Evolutionary conservation across 2,888 invertebrate species (phyloP).

Genomic region (Andrena camellia): DNA sequence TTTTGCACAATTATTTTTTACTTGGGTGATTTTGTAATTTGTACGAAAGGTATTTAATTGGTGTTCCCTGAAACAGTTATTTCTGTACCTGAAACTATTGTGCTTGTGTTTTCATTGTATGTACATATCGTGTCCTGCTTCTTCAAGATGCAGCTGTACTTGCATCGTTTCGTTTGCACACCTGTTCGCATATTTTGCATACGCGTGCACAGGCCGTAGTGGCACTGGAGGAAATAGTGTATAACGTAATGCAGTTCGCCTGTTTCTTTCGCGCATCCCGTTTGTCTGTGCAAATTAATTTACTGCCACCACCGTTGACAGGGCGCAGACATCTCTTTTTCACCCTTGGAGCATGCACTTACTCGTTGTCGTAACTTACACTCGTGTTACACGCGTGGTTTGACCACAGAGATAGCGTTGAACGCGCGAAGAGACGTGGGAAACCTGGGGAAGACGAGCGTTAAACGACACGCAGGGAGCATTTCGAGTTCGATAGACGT

Average conservation of each 20-base stretch:
- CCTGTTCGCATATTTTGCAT: constrained; percentile 6
- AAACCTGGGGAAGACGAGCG: constrained; percentile 3
- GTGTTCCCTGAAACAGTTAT: too few species aligned
- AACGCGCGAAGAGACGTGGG: neutral
- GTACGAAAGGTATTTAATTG: too few species aligned
- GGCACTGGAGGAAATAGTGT: constrained; percentile 14
- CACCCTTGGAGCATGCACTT: neutral
- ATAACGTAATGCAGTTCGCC: constrained; percentile 1
- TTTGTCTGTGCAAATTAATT: constrained; percentile 45
- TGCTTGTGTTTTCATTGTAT: too few species aligned
- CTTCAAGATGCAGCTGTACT: constrained; percentile 12
- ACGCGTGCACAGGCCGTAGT: neutral
- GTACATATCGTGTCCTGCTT: neutral
- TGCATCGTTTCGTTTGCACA: constrained; percentile 36
- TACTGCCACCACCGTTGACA: neutral
- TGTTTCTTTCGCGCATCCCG: constrained; percentile 27
- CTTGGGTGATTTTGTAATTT: too few species aligned
- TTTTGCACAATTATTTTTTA: too few species aligned
- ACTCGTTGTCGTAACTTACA: constrained; percentile 7
- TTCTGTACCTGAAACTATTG: too few species aligned
- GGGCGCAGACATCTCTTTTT: neutral
- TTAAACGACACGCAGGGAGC: neutral
- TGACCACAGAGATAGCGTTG: neutral
- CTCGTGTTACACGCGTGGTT: neutral
- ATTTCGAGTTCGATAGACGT: neutral